phyloP scores from a whole-genome alignment of 2,888 invertebrate genomes.

The Phortica magna region DNA sequence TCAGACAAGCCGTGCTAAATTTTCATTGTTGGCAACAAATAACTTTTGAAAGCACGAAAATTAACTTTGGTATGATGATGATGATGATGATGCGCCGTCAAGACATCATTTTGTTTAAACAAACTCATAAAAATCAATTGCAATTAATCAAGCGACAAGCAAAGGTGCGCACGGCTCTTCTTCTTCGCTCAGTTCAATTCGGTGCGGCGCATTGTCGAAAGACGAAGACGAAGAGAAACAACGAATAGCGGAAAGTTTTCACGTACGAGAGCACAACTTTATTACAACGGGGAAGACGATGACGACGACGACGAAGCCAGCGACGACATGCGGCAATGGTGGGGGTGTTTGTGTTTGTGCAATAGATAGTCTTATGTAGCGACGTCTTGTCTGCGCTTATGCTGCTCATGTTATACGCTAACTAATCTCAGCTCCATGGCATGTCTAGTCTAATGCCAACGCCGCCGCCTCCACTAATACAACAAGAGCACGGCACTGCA shows the following conservation, averaged over 20 bases:
- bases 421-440: neutral
- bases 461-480: too few relatives aligned
- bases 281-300: neutral
- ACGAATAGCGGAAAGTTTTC: neutral
- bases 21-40: too few relatives aligned
- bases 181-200: neutral
- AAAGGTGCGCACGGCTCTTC: neutral
- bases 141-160: constrained; percentile 34
- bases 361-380: neutral
- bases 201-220: too few relatives aligned
- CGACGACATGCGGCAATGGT: neutral
- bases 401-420: neutral
- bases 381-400: too few relatives aligned
- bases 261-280: neutral
- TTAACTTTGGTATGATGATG: neutral
- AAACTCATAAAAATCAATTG: constrained; percentile 37
- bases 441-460: too few relatives aligned
- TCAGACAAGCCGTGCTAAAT: too few relatives aligned
- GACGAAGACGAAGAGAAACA: neutral
- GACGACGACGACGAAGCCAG: neutral
- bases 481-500: too few relatives aligned
- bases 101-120: constrained; percentile 24
- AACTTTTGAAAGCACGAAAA: neutral
- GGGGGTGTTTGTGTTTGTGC: too few relatives aligned
- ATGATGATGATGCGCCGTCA: neutral